Evolutionary conservation across 1,140 invertebrate genomes (phyloP), one percentile per base, ranked within the genome.

Genomic region (Laupala kohalensis): DNA sequence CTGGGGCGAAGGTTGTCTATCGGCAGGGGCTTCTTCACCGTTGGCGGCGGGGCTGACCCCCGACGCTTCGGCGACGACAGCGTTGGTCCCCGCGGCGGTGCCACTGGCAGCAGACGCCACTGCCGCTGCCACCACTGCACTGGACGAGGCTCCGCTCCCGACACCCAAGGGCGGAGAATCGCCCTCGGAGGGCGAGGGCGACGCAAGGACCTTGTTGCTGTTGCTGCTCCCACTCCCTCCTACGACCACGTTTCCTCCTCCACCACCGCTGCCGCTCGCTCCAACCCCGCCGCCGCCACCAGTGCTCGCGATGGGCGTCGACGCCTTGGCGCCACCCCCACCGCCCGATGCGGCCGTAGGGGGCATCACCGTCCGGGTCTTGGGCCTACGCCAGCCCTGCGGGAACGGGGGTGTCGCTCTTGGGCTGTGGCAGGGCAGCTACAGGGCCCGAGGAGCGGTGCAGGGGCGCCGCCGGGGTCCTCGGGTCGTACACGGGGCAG

Each of bases 301-400:
- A 53, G 9, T 78, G 75, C 79, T 76, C 74, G 81, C 79, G 77
- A 85, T 77, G 69, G 81, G 79, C 64, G 79, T 68, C 25, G 78
- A 70, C 65, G 75, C 23, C 76, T 76, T 26, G 78, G 76, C 67
- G 76, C 76, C 6, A 76, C 73, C 4, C 9, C 37, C 37, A 9
- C 37, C 37, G 37, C 37, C 37, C 37, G 37, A 53, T 19, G 37
- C 79, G 74, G 80, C 77, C 77, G 82, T 84, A 79, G 85, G 81
- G 75, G 87, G 87, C 86, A 88, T 86, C 81, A 89, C 86, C 78
- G 87, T 89, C 79, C 88, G 84, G 76, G 87, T 88, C 81, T 89
- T 89, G 77, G 87, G 87, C 83, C 89, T 90, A 82, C 88, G 87
- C 88, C 88, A 89, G 76, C 87, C 87, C 89, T 89, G 82, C 28